A percentile compares a stretch with the other conserved stretches of the same genome.
These are phyloP conservation scores for Macheiramphus alcinus DNA, from an alignment of 2,113 vertebrate species.

Conservation along the genomic window DNA sequence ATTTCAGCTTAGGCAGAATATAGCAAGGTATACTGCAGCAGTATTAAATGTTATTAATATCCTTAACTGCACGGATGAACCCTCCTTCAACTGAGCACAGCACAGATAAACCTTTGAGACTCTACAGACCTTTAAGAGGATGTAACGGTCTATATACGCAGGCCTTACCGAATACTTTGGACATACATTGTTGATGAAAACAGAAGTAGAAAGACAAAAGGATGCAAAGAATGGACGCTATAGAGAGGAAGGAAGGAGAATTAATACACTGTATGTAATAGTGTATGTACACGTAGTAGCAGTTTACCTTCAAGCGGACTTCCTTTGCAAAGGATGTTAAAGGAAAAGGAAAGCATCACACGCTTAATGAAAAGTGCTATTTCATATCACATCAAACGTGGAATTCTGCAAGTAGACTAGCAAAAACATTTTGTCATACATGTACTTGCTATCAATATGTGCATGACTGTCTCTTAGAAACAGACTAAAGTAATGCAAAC, in stretches of 20 bases:
- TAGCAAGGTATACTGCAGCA: background rate
- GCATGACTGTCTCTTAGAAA: constrained; percentile 59
- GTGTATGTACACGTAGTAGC: background rate
- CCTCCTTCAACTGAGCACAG: background rate
- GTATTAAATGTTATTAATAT: background rate
- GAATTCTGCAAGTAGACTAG: background rate
- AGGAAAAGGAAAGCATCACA: background rate
- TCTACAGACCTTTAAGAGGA: no score
- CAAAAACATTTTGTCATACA: constrained; percentile 57
- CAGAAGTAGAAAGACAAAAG: background rate
- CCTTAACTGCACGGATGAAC: background rate
- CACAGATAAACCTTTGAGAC: background rate
- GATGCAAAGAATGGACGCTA: background rate
- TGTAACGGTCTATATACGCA: background rate
- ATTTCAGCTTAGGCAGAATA: background rate
- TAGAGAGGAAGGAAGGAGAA: background rate
- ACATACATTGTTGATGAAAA: background rate
- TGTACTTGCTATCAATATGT: constrained; percentile 25
- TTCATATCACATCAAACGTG: background rate
- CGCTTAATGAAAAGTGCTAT: background rate
- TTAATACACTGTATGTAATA: background rate
- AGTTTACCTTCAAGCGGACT: background rate
- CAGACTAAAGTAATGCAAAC: constrained; percentile 34
- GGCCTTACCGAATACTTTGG: background rate
- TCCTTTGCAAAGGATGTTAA: background rate